Conservation (phyloP, 2,888 invertebrate species). For the Himalopsyche tibetana region DNA sequence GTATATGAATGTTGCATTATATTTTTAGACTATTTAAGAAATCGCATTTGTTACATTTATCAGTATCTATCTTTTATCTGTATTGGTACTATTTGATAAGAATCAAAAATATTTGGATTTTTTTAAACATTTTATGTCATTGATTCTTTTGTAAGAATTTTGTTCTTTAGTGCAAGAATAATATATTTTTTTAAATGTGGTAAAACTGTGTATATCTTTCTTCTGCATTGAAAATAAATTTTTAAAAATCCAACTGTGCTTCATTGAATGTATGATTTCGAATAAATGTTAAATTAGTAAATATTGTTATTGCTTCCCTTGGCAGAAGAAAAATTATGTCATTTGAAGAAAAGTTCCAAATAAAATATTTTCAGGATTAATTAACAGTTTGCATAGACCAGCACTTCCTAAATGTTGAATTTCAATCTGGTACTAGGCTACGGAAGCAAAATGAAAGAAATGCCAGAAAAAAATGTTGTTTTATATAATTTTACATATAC, state of each 20-base stretch:
- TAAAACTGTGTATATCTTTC: background rate
- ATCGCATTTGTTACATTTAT: background rate
- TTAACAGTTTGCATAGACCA: too few relatives aligned
- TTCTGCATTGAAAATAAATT: constrained; percentile 21
- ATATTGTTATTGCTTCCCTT: too few relatives aligned
- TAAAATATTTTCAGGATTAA: too few relatives aligned
- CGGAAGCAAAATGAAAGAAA: too few relatives aligned
- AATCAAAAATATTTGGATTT: background rate
- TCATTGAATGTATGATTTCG: too few relatives aligned
- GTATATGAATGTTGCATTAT: constrained; percentile 10
- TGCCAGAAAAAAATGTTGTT: too few relatives aligned
- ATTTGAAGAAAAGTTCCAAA: too few relatives aligned
- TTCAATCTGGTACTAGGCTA: too few relatives aligned
- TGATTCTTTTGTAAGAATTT: background rate
- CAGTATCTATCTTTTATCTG: background rate
- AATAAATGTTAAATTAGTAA: too few relatives aligned
- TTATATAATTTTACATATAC: too few relatives aligned
- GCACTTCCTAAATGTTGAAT: too few relatives aligned
- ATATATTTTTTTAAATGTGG: constrained; percentile 30
- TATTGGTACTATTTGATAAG: background rate
- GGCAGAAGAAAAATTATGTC: too few relatives aligned
- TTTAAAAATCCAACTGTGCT: background rate
- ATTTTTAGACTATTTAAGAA: constrained; percentile 26
- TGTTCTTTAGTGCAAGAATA: constrained; percentile 3
- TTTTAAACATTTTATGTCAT: constrained; percentile 4